Conservation (phyloP, 2,888 invertebrate genomes). For the Tetragonisca angustula region DNA sequence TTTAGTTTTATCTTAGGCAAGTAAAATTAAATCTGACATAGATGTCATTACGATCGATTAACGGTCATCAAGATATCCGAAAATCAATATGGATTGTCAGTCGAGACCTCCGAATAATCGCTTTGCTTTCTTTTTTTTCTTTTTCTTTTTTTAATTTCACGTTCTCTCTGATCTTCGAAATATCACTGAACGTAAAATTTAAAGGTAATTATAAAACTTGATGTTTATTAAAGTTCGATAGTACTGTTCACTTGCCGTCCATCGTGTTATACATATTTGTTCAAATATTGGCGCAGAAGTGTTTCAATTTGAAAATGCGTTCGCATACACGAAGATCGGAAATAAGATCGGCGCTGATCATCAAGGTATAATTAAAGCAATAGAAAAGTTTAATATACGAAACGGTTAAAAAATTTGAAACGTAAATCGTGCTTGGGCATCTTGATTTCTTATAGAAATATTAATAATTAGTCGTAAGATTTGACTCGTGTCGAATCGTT, state of each 20-base stretch:
- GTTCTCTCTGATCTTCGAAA: slow-evolving; percentile 20
- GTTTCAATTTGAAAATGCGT: slow-evolving; percentile 30
- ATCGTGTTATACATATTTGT: not conserved
- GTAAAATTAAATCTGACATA: slow-evolving; percentile 40
- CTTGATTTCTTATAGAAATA: slow-evolving; percentile 7
- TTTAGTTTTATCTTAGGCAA: slow-evolving; percentile 31
- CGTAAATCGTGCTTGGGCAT: not conserved
- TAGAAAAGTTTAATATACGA: slow-evolving; percentile 21
- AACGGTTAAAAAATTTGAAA: slow-evolving; percentile 8
- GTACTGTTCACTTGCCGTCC: slow-evolving; percentile 6
- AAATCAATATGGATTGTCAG: slow-evolving; percentile 58
- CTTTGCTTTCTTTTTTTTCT: slow-evolving; percentile 8
- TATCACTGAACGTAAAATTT: slow-evolving; percentile 24
- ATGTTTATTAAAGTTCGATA: slow-evolving; percentile 20
- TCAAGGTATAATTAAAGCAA: slow-evolving; percentile 16
- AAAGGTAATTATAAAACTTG: slow-evolving; percentile 38
- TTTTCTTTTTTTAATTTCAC: not conserved
- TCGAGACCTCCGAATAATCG: slow-evolving; percentile 30
- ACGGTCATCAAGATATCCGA: slow-evolving; percentile 22
- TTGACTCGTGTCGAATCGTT: slow-evolving; percentile 14
- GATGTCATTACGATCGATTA: slow-evolving; percentile 29
- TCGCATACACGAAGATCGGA: not conserved
- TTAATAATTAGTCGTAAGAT: slow-evolving; percentile 1
- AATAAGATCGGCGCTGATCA: not conserved
- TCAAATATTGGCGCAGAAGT: slow-evolving; percentile 4